Conservation (phyloP, 2,113 vertebrate species). For the Cairina moschata region DNA sequence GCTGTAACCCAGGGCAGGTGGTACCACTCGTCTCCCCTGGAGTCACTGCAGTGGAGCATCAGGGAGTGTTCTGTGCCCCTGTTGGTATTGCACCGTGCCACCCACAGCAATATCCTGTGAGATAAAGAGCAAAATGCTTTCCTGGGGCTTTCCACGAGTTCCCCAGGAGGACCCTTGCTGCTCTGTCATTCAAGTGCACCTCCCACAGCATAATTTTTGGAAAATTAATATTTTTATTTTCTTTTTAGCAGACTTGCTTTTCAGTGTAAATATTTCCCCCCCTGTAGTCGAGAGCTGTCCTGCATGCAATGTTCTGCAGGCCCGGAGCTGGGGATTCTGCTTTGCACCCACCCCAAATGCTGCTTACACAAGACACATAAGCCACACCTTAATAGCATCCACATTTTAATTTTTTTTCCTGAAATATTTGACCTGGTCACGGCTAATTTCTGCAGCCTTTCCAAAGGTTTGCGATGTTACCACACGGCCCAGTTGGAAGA, state of each 20-base stretch:
- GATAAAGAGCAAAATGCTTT: neutral
- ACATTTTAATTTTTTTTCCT: neutral
- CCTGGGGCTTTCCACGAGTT: too few species aligned
- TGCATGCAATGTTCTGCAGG: too few species aligned
- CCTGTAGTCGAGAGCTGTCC: too few species aligned
- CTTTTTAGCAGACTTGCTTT: neutral
- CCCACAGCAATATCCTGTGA: neutral
- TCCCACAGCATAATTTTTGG: neutral
- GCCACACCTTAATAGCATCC: neutral
- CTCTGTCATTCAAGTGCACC: too few species aligned
- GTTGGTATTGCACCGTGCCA: neutral
- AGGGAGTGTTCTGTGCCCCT: neutral
- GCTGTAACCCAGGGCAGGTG: neutral
- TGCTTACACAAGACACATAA: neutral
- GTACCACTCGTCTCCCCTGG: neutral
- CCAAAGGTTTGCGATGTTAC: neutral
- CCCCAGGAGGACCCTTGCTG: neutral
- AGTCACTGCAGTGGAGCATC: accelerated
- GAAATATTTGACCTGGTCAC: neutral
- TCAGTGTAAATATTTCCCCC: neutral
- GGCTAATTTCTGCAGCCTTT: neutral
- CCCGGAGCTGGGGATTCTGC: neutral
- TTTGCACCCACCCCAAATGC: neutral
- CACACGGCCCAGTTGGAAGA: too few species aligned
- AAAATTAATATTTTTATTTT: neutral